A percentile compares a stretch with the other conserved stretches of the same genome.
These are phyloP conservation scores for Eupithecia centaureata DNA, from an alignment of 2,888 invertebrate genomes.

Conservation along the genomic window DNA sequence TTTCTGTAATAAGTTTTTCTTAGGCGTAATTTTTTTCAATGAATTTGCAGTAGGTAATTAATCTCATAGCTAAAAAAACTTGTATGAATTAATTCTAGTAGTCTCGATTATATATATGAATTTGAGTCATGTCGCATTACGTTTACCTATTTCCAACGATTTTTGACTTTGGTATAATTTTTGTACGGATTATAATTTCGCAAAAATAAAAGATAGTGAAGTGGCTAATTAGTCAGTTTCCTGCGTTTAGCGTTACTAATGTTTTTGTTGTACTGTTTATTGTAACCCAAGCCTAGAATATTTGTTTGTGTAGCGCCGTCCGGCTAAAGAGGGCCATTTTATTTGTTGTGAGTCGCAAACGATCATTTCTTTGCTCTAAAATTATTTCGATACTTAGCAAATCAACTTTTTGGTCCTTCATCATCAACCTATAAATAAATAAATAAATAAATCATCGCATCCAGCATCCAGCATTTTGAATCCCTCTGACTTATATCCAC, in stretches of 20 bases:
- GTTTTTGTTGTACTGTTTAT: slow-evolving; percentile 39
- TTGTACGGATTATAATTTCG: neutral
- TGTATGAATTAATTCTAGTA: too few species aligned
- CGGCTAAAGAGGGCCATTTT: slow-evolving; percentile 22
- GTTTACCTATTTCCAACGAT: too few species aligned
- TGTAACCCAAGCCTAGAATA: slow-evolving; percentile 41
- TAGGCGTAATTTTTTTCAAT: too few species aligned
- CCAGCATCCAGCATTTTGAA: too few species aligned
- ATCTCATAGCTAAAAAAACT: too few species aligned
- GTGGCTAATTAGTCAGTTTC: slow-evolving; percentile 20
- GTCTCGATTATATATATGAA: too few species aligned
- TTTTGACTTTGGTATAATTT: neutral
- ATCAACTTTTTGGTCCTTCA: neutral
- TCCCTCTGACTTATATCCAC: too few species aligned
- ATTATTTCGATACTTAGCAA: neutral
- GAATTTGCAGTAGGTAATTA: too few species aligned
- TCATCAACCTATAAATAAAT: too few species aligned
- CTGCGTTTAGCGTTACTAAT: slow-evolving; percentile 28
- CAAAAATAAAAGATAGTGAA: neutral
- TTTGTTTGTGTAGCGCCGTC: slow-evolving; percentile 37
- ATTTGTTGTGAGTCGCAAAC: neutral
- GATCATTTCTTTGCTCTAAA: neutral
- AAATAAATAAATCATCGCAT: too few species aligned
- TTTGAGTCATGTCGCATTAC: too few species aligned
- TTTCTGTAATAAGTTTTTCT: too few species aligned